Conservation (phyloP, 2,113 vertebrate species). For the Podocnemis expansa region DNA sequence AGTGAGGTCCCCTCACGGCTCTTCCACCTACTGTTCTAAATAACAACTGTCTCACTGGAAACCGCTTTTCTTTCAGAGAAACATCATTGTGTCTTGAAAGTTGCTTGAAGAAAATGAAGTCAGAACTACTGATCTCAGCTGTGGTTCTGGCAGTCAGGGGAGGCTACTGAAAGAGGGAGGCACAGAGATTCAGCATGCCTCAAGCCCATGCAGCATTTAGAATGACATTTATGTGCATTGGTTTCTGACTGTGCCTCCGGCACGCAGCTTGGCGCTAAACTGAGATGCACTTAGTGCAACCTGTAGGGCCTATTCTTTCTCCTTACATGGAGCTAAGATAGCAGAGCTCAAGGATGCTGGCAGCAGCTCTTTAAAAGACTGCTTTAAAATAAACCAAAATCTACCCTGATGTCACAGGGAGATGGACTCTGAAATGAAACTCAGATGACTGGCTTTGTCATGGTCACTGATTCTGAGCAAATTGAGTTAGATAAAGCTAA, state of each 20-base stretch:
- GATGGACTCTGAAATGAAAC: not conserved
- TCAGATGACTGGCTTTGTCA: not conserved
- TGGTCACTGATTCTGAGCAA: not conserved
- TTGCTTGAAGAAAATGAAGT: not conserved
- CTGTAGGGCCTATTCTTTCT: not conserved
- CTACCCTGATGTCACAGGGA: not conserved
- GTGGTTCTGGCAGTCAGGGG: not conserved
- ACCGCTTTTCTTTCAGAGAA: not conserved
- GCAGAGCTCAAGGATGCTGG: not conserved
- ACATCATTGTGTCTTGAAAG: not conserved
- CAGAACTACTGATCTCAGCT: not conserved
- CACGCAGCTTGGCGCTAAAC: not conserved
- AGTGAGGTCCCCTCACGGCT: accelerated
- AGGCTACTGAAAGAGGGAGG: not conserved
- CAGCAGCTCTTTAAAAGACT: not conserved
- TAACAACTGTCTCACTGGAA: not conserved
- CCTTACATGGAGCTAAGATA: not conserved
- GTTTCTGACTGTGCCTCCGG: not conserved
- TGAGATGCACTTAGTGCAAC: not conserved
- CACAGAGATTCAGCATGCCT: not conserved
- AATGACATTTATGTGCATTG: accelerated
- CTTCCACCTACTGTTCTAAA: not conserved
- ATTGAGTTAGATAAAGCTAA: not conserved
- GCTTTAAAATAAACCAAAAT: not conserved
- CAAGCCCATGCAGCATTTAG: not conserved